These are phyloP conservation scores for Venusia cambrica DNA, from an alignment of 2,888 invertebrate species.

Conservation along the genomic window DNA sequence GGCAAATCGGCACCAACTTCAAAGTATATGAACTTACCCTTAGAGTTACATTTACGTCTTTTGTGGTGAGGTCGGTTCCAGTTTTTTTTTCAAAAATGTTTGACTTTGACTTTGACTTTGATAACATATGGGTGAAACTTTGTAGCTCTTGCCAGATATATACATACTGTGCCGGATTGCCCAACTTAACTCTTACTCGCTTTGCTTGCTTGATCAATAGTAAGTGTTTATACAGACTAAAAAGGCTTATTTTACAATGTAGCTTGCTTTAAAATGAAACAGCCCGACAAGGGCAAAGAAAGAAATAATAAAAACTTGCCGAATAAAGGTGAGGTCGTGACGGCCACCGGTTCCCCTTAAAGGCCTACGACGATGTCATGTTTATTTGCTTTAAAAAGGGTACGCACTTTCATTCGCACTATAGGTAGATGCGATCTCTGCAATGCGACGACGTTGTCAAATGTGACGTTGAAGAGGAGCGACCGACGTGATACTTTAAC, in stretches of 20 bases:
- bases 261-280: constrained; percentile 3
- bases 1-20: too few relatives aligned
- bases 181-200: too few relatives aligned
- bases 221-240: not conserved
- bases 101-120: too few relatives aligned
- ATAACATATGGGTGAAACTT: too few relatives aligned
- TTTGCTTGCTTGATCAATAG: not conserved
- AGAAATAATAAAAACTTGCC: constrained; percentile 63
- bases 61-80: too few relatives aligned
- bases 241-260: constrained; percentile 2
- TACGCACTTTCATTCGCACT: constrained; percentile 57
- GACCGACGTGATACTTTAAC: constrained; percentile 59
- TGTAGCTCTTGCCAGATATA: too few relatives aligned
- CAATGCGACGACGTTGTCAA: too few relatives aligned
- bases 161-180: too few relatives aligned
- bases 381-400: constrained; percentile 72
- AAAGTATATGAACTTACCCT: too few relatives aligned
- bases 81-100: too few relatives aligned
- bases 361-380: constrained; percentile 62
- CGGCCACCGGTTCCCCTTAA: constrained; percentile 54
- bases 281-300: constrained; percentile 37
- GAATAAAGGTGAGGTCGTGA: constrained; percentile 64
- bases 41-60: too few relatives aligned
- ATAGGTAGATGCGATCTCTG: constrained; percentile 41
- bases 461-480: constrained; percentile 57